Evolutionary conservation across 92 coral and sea anemone genomes (phyloP).

Genomic region (Paragorgia papillata): DNA sequence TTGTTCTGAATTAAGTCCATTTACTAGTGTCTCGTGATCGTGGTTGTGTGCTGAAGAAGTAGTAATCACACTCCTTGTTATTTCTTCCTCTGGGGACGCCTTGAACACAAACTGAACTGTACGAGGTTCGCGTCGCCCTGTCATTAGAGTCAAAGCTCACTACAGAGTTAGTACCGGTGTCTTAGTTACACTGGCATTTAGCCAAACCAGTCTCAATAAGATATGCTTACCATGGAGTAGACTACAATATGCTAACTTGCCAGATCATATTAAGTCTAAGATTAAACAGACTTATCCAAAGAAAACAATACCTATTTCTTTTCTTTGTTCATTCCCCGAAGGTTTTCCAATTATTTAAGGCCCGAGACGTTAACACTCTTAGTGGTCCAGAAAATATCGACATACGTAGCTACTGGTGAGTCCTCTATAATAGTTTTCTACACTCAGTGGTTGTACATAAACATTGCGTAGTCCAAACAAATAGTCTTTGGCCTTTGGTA

Average conservation of each 20-base stretch:
- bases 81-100: neutral
- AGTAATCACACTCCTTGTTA: constrained; percentile 14
- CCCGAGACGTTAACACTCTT: neutral
- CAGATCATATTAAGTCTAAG: neutral
- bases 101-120: constrained; percentile 5
- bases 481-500: neutral
- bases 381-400: neutral
- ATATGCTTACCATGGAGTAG: neutral
- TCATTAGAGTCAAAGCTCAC: neutral
- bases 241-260: neutral
- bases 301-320: constrained; percentile 3
- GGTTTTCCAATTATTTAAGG: neutral
- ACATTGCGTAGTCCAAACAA: neutral
- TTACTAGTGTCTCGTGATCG: too few species aligned
- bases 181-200: neutral
- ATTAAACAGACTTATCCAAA: constrained; percentile 17
- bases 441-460: neutral
- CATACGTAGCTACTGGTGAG: neutral
- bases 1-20: too few species aligned
- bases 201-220: neutral
- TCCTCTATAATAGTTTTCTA: neutral
- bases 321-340: neutral
- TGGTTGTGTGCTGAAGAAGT: neutral
- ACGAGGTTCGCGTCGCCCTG: neutral
- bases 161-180: neutral